phyloP scores from a whole-genome alignment of 1,140 invertebrate species.

The Ceratina japonica region DNA sequence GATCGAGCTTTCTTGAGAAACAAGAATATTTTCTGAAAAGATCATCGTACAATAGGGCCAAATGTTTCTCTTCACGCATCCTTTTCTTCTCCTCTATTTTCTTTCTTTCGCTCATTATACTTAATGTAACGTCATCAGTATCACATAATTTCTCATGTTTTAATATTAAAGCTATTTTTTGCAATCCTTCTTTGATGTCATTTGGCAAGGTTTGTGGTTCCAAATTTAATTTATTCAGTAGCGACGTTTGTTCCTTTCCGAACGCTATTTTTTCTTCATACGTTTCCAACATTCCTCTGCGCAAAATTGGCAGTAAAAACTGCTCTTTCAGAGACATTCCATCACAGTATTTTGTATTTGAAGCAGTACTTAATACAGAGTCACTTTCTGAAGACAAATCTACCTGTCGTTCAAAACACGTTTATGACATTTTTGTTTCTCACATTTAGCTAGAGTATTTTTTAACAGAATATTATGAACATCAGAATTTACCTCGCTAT shows the following conservation, averaged over 20 bases:
- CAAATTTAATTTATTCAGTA: conserved; percentile 61
- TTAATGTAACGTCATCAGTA: conserved; percentile 62
- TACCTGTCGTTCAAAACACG: conserved; percentile 15
- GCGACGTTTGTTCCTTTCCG: conserved; percentile 59
- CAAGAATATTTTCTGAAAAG: conserved; percentile 60
- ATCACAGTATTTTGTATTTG: conserved; percentile 8
- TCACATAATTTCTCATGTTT: conserved; percentile 64
- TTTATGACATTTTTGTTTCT: neutral
- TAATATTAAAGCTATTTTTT: conserved; percentile 62
- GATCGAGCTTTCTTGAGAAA: conserved; percentile 62
- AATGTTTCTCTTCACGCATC: conserved; percentile 61
- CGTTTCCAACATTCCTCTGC: conserved; percentile 65
- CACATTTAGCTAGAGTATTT: neutral
- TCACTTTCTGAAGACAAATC: conserved; percentile 19
- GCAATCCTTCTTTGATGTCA: conserved; percentile 63
- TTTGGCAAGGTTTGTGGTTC: conserved; percentile 62
- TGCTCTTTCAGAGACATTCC: conserved; percentile 10
- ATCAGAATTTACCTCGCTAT: conserved; percentile 17
- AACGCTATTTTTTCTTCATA: conserved; percentile 65
- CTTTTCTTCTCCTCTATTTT: conserved; percentile 61
- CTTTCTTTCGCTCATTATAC: conserved; percentile 60
- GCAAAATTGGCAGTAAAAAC: conserved; percentile 43
- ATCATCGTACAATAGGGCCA: conserved; percentile 64
- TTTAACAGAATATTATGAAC: neutral
- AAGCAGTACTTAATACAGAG: conserved; percentile 12